Evolutionary conservation across 2,113 vertebrate genomes (phyloP).

Genomic region (Takifugu flavidus): DNA sequence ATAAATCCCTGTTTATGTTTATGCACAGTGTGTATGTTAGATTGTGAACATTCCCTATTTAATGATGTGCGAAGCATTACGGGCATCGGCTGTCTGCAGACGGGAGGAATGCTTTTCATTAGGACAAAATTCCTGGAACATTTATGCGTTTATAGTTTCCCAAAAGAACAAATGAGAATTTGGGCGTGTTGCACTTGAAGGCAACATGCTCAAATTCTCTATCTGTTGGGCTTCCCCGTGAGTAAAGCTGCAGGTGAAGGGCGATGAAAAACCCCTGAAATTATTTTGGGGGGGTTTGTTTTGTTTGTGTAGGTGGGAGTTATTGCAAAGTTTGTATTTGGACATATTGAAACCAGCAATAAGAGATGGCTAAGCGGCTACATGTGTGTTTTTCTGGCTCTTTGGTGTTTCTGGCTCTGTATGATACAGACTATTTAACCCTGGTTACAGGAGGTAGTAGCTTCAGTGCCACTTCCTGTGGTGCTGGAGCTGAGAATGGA

Average conservation of each 20-base stretch:
- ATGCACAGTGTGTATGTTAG: slow-evolving; percentile 60
- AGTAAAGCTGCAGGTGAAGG: not conserved
- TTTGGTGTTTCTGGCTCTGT: not conserved
- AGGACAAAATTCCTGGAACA: slow-evolving; percentile 34
- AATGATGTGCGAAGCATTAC: slow-evolving; percentile 49
- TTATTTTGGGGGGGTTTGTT: slow-evolving; percentile 1
- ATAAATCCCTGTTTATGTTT: slow-evolving; percentile 57
- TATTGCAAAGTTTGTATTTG: slow-evolving; percentile 30
- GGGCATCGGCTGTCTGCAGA: slow-evolving; percentile 33
- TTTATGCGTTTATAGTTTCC: slow-evolving; percentile 18
- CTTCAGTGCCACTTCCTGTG: slow-evolving; percentile 17
- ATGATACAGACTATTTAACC: slow-evolving; percentile 17
- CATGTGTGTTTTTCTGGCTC: slow-evolving; percentile 10
- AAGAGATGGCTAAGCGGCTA: slow-evolving; percentile 24
- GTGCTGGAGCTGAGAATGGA: not conserved
- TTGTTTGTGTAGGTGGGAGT: slow-evolving; percentile 20
- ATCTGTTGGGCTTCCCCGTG: slow-evolving; percentile 13
- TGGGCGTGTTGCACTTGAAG: slow-evolving; percentile 17
- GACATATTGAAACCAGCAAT: slow-evolving; percentile 12
- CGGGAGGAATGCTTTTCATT: slow-evolving; percentile 23
- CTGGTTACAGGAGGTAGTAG: slow-evolving; percentile 11
- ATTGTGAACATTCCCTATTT: slow-evolving; percentile 55
- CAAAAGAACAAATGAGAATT: slow-evolving; percentile 32
- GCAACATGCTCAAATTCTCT: not conserved
- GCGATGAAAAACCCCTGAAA: not conserved